A percentile compares a stretch with the other conserved stretches of the same genome.
Evolutionary conservation across 2,797 vertebrate species (phyloP).

Genomic region (Pseudochromis fuscus): DNA sequence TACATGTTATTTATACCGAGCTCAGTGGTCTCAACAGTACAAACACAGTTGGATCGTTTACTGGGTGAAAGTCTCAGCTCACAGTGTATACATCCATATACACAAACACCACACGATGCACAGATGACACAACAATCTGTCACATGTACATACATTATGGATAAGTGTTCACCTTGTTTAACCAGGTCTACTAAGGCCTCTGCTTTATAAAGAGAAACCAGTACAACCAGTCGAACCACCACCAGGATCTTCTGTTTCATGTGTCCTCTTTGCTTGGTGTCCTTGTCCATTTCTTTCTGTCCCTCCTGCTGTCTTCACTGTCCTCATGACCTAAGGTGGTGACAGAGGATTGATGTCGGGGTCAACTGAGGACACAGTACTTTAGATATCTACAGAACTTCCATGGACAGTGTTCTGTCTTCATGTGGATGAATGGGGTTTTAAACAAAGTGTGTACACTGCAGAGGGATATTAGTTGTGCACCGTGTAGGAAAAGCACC

Average conservation of each 20-base stretch:
- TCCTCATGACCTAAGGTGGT: slow-evolving; percentile 21
- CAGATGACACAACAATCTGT: slow-evolving; percentile 9
- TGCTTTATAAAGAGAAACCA: slow-evolving; percentile 1
- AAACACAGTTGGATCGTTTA: slow-evolving; percentile 28
- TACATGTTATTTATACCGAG: neutral
- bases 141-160: neutral
- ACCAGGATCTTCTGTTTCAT: too few species aligned
- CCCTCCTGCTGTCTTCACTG: slow-evolving; percentile 27
- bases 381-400: neutral
- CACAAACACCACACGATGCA: neutral
- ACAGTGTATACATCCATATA: neutral
- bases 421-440: neutral
- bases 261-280: too few species aligned
- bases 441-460: slow-evolving; percentile 12
- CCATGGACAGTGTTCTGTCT: neutral
- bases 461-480: neutral
- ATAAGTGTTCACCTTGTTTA: neutral
- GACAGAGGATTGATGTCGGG: neutral
- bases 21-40: slow-evolving; percentile 5
- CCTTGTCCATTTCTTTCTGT: too few species aligned
- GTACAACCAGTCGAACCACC: too few species aligned
- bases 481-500: neutral
- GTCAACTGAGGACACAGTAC: neutral
- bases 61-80: slow-evolving; percentile 20
- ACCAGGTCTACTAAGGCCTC: neutral